Base-by-base conservation (phyloP, 30 jellyfish, hydroid and myxozoan genomes). In the Cassiopea xamachana region DNA sequence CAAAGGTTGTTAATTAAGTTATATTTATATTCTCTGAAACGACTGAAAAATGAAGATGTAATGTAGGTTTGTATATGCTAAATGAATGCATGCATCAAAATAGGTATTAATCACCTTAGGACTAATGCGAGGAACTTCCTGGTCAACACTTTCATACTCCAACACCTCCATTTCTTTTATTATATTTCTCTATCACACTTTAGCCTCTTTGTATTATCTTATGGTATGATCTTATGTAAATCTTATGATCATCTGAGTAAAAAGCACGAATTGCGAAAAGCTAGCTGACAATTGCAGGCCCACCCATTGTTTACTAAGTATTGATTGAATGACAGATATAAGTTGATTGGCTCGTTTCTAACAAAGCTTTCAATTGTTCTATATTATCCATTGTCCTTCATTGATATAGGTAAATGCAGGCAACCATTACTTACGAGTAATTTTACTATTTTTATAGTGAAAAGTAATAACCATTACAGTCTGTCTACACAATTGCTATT, bases 111-210 rank as follows among this genome's bases (percentile, higher is more conserved):
- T 16, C 15, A 43, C 73, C 70, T 79, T n/a, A 7, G 80, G 80
- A 43, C 80, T 71, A 55, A 10, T 7, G 80, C 55, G 55, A n/a
- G 80, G 80, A 17, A 71, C 80, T 71, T 19, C 55, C 80, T 71
- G 80, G 55, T 71, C 80, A 15, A 71, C 80, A 71, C 39, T 8
- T 71, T 71, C 80, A 71, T 27, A 44, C 3, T 44, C 14, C 2
- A 76, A 4, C 19, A 76, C 46, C 17, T 76, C 70, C 72, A 76
- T 76, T 76, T 76, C 39, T 44, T 73, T 1, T 71, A 16, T 74
- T 74, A 2, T 15, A 17, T 74, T 74, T 19, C 2, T 4, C 76
- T 14, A 19, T 67, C 3, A 19, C 19, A 67, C 76, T 14, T 67
- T 4, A 67, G 76, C 76, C 15, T 55, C 64, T 55, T 55, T 3